Evolutionary conservation across 2,888 invertebrate genomes (phyloP).

Genomic region (Mongoloraphidia duomilia): DNA sequence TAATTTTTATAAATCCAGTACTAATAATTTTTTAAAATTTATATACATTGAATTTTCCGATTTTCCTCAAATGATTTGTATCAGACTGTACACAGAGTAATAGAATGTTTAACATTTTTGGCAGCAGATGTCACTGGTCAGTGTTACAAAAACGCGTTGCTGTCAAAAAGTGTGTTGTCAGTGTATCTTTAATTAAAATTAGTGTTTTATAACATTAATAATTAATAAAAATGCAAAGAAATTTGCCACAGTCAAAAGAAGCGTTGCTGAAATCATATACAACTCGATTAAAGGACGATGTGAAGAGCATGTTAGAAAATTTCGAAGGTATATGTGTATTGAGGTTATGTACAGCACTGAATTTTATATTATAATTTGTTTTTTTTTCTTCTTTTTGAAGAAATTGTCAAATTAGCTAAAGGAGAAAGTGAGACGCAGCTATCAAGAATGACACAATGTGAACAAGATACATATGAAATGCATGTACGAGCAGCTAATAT

Average conservation of each 20-base stretch:
- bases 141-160: too few species aligned
- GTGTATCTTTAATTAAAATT: too few species aligned
- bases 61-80: too few species aligned
- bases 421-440: conserved; percentile 85
- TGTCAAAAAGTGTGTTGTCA: too few species aligned
- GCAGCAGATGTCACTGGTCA: too few species aligned
- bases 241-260: conserved; percentile 85
- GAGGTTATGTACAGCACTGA: background rate
- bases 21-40: too few species aligned
- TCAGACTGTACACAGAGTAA: too few species aligned
- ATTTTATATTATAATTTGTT: conserved; percentile 1
- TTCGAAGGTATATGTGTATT: conserved; percentile 59
- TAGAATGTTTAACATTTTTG: too few species aligned
- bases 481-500: conserved; percentile 93
- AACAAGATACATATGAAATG: conserved; percentile 94
- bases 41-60: too few species aligned
- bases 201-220: background rate
- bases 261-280: conserved; percentile 89
- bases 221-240: conserved; percentile 34
- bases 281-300: conserved; percentile 87
- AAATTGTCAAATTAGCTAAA: conserved; percentile 77
- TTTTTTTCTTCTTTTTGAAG: conserved; percentile 35
- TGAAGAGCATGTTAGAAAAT: conserved; percentile 94
- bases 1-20: too few species aligned
- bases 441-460: conserved; percentile 80